A percentile compares a stretch with the other conserved stretches of the same genome.
phyloP scores from a whole-genome alignment of 2,113 vertebrate species.

The Eonycteris spelaea region DNA sequence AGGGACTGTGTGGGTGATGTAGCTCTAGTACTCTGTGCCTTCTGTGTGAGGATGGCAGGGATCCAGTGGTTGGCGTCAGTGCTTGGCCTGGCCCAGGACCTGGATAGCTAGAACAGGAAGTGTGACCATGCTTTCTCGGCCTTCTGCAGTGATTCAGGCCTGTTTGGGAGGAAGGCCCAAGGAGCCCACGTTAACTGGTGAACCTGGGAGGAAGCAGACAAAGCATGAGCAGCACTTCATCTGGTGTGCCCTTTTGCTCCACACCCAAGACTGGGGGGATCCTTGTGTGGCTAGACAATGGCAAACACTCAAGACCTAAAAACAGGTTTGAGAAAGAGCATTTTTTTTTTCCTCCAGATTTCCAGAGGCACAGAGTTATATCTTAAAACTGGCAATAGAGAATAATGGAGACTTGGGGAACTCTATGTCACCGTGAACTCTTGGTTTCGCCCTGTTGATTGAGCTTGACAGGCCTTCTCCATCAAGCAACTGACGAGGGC shows the following conservation, averaged over 20 bases:
- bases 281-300: neutral
- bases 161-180: neutral
- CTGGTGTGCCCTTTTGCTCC: neutral
- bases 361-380: neutral
- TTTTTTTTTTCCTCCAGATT: constrained; percentile 37
- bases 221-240: neutral
- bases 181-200: neutral
- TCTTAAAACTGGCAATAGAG: neutral
- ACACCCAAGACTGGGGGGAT: neutral
- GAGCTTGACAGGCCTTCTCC: constrained; percentile 61
- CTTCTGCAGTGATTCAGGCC: neutral
- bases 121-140: neutral
- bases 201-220: constrained; percentile 30
- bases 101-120: neutral
- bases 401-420: constrained; percentile 22
- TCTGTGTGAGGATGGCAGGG: neutral
- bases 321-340: constrained; percentile 4
- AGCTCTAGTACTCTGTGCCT: neutral
- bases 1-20: neutral
- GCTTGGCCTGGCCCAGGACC: neutral
- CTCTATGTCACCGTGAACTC: constrained; percentile 3
- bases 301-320: neutral
- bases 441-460: constrained; percentile 36
- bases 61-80: fast-evolving
- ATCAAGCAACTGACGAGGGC: constrained; percentile 55